These are phyloP conservation scores for Cantharis rustica DNA, from an alignment of 2,888 invertebrate species.

Conservation along the genomic window DNA sequence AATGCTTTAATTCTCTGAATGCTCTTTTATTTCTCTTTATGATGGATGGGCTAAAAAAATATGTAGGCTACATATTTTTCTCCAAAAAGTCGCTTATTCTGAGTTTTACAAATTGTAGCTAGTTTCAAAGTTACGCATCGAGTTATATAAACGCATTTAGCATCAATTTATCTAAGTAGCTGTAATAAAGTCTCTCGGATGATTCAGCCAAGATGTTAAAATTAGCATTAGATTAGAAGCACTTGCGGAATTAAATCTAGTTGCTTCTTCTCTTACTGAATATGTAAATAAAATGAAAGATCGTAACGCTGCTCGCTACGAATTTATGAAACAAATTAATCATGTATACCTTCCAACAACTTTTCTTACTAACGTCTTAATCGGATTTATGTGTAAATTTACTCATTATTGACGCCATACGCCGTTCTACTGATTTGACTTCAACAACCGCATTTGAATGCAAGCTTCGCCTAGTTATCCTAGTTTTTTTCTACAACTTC, in stretches of 20 bases:
- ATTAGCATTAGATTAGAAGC: conserved; percentile 41
- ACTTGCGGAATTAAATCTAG: conserved; percentile 28
- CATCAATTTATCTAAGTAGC: conserved; percentile 52
- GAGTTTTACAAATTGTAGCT: conserved; percentile 44
- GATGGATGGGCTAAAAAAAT: conserved; percentile 22
- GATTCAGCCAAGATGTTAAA: conserved; percentile 42
- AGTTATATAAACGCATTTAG: conserved; percentile 48
- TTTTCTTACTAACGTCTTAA: background rate
- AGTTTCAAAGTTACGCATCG: conserved; percentile 44
- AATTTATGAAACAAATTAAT: conserved; percentile 9
- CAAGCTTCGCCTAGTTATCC: background rate
- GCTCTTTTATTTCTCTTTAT: conserved; percentile 19
- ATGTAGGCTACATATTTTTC: conserved; percentile 36
- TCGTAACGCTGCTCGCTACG: conserved; percentile 4
- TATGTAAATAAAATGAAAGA: conserved; percentile 7
- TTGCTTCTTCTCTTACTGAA: conserved; percentile 12
- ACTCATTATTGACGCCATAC: background rate
- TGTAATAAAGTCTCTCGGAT: conserved; percentile 50
- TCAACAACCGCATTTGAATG: background rate
- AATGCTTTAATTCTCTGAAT: conserved; percentile 15
- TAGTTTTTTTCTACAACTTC: background rate
- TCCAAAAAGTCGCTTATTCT: conserved; percentile 33
- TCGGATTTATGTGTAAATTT: conserved; percentile 7
- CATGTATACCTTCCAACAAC: background rate
- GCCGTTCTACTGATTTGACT: background rate